Evolutionary conservation across 53 echinoderm and acorn worm genomes (phyloP).

Genomic region (Echinarachnius parma): DNA sequence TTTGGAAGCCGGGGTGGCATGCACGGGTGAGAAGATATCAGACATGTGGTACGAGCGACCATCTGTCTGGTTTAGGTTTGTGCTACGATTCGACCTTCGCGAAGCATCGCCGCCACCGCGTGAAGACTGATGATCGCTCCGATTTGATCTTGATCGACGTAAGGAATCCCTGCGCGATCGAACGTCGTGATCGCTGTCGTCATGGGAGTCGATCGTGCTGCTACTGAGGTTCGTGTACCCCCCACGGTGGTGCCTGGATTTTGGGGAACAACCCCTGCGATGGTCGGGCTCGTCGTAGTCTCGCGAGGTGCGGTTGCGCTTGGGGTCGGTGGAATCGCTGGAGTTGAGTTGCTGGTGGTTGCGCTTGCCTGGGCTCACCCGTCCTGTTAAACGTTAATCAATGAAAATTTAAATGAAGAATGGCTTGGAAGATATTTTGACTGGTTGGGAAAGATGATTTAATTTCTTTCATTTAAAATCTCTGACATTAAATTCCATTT

Average conservation of each 20-base stretch:
- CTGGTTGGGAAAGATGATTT: too few relatives aligned
- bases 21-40: conserved; percentile 79
- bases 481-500: too few relatives aligned
- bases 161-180: conserved; percentile 26
- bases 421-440: too few relatives aligned
- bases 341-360: conserved; percentile 55
- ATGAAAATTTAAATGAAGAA: too few relatives aligned
- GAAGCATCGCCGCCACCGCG: conserved; percentile 9
- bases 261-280: not conserved
- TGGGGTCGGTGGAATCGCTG: conserved; percentile 46
- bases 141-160: conserved; percentile 10
- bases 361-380: conserved; percentile 69
- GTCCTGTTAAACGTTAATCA: too few relatives aligned
- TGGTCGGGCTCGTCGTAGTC: conserved; percentile 48
- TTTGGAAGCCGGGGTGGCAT: not conserved
- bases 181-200: conserved; percentile 43
- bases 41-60: conserved; percentile 95
- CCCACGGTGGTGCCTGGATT: conserved; percentile 30
- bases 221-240: conserved; percentile 69
- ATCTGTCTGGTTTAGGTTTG: conserved; percentile 46
- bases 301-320: conserved; percentile 22
- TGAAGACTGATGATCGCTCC: too few relatives aligned
- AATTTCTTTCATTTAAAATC: too few relatives aligned
- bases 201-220: conserved; percentile 79
- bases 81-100: conserved; percentile 31